These are phyloP conservation scores for Prionailurus viverrinus DNA, from an alignment of 2,113 vertebrate species.

Conservation along the genomic window DNA sequence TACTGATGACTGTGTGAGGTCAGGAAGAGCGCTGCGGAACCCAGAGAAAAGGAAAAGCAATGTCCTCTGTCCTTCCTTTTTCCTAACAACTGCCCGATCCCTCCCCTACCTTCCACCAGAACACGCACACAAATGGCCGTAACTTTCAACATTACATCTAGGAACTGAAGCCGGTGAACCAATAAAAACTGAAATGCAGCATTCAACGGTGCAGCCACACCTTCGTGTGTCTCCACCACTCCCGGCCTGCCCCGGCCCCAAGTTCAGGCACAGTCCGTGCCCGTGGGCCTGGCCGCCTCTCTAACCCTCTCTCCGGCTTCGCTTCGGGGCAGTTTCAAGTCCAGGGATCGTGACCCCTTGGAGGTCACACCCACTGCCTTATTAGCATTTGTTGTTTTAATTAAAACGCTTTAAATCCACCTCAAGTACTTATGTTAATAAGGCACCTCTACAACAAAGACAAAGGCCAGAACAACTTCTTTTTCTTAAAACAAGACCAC, in stretches of 20 bases:
- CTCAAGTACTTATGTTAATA: slow-evolving; percentile 27
- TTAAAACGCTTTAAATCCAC: slow-evolving; percentile 18
- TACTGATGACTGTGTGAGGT: not conserved
- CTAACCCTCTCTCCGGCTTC: not conserved
- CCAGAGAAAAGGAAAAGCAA: slow-evolving; percentile 12
- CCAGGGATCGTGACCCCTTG: not conserved
- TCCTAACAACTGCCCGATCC: not conserved
- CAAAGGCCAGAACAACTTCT: slow-evolving; percentile 23
- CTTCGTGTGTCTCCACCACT: not conserved
- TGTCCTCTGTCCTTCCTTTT: not conserved
- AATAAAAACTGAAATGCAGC: slow-evolving; percentile 53
- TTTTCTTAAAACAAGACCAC: not conserved
- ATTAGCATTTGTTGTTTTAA: not conserved
- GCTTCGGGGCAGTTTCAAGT: not conserved
- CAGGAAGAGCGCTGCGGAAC: not conserved
- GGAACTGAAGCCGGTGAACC: slow-evolving; percentile 29
- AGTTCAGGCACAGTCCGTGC: not conserved
- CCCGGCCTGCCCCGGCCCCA: not conserved
- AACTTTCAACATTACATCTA: slow-evolving; percentile 16
- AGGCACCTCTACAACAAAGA: slow-evolving; percentile 2
- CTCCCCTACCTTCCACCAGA: not conserved
- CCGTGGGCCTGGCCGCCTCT: not conserved
- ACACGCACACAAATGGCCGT: not conserved
- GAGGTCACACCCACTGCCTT: not conserved
- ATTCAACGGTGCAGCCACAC: not conserved